A percentile compares a stretch with the other conserved stretches of the same genome.
These are phyloP conservation scores for Teleiodes luculella DNA, from an alignment of 2,888 invertebrate genomes.

Conservation along the genomic window DNA sequence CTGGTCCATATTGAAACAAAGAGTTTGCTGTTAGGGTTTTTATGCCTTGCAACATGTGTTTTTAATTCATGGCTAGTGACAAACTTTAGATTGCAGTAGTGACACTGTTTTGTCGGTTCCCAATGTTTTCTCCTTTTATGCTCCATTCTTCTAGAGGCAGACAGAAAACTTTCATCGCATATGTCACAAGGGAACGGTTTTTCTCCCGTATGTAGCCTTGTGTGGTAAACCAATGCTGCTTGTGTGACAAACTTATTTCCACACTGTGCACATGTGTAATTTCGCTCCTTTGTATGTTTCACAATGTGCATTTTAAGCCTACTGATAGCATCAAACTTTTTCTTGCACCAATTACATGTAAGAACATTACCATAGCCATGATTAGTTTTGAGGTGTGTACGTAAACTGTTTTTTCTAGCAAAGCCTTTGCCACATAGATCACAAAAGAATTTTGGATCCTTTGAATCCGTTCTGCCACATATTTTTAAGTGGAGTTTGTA, in stretches of 20 bases:
- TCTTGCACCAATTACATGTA: conserved; percentile 58
- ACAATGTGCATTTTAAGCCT: conserved; percentile 56
- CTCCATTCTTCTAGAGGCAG: conserved; percentile 58
- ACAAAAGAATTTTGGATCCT: conserved; percentile 46
- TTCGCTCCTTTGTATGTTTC: conserved; percentile 60
- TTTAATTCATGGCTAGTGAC: conserved; percentile 42
- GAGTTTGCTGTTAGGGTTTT: conserved; percentile 59
- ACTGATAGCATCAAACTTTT: conserved; percentile 59
- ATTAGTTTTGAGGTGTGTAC: conserved; percentile 51
- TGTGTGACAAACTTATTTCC: conserved; percentile 58
- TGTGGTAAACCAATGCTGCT: conserved; percentile 57
- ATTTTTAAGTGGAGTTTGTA: conserved; percentile 47
- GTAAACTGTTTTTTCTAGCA: conserved; percentile 46
- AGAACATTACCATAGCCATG: conserved; percentile 55
- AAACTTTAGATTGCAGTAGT: conserved; percentile 54
- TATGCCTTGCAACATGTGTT: conserved; percentile 55
- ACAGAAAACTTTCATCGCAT: conserved; percentile 59
- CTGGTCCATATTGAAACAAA: too few relatives aligned
- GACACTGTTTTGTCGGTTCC: conserved; percentile 54
- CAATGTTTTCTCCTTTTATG: conserved; percentile 57
- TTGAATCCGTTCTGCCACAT: conserved; percentile 42
- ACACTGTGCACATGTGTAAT: conserved; percentile 56
- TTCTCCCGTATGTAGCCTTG: conserved; percentile 63
- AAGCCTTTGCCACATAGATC: conserved; percentile 60
- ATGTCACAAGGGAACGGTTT: conserved; percentile 58